Evolutionary conservation across 1,140 invertebrate genomes (phyloP).

Genomic region (Macrostomum lignano): DNA sequence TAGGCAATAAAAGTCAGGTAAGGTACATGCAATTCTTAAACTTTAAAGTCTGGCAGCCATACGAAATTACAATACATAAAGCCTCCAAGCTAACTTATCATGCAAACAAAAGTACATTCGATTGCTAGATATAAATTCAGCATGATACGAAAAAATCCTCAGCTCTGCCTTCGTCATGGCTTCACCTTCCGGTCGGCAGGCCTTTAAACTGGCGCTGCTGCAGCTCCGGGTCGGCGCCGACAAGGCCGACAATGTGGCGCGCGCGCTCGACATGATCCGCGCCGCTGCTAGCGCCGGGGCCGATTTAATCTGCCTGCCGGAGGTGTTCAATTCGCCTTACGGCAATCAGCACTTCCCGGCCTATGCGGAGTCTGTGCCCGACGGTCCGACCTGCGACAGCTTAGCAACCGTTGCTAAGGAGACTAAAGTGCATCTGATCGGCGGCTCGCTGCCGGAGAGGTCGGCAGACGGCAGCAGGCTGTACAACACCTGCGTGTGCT

Average conservation of each 20-base stretch:
- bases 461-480: constrained; percentile 35
- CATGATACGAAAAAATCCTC: too few species aligned
- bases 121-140: too few species aligned
- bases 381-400: constrained; percentile 25
- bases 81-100: too few species aligned
- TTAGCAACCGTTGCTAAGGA: constrained; percentile 36
- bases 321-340: constrained; percentile 79
- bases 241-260: constrained; percentile 43
- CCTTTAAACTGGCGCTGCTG: constrained; percentile 43
- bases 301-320: constrained; percentile 29
- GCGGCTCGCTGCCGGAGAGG: constrained; percentile 53
- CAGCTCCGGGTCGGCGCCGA: constrained; percentile 45
- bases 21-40: too few species aligned
- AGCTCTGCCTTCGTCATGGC: too few species aligned
- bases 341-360: constrained; percentile 54
- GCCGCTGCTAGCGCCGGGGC: constrained; percentile 43
- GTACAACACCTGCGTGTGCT: constrained; percentile 69
- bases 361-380: constrained; percentile 53
- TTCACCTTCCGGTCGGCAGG: too few species aligned
- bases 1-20: too few species aligned
- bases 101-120: too few species aligned
- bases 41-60: too few species aligned
- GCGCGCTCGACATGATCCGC: constrained; percentile 41
- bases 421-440: constrained; percentile 49
- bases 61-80: too few species aligned